Conservation (phyloP, 1,140 invertebrate species). For the Drosophila murphyi region DNA sequence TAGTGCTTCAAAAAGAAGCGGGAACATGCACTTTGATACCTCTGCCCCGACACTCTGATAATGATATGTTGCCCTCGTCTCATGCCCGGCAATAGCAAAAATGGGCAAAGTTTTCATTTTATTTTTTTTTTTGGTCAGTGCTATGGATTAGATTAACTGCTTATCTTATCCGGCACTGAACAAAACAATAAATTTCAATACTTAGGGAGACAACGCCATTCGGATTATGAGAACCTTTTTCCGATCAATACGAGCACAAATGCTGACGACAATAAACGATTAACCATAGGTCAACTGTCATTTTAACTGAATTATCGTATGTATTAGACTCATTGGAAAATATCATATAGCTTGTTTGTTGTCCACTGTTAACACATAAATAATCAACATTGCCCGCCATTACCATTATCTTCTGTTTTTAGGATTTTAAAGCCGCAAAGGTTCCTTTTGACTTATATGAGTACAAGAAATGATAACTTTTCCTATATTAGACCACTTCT, state of each 20-base stretch:
- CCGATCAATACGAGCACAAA: background rate
- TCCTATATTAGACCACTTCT: no score
- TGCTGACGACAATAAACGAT: background rate
- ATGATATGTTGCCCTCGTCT: constrained; percentile 12
- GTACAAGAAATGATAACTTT: no score
- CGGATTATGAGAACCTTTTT: background rate
- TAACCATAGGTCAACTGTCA: background rate
- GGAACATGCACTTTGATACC: constrained; percentile 36
- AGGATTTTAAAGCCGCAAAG: no score
- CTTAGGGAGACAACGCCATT: background rate
- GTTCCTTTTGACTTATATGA: no score
- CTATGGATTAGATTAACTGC: constrained; percentile 40
- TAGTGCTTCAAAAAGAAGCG: background rate
- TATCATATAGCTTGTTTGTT: no score
- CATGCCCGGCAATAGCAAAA: constrained; percentile 9
- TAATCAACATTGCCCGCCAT: no score
- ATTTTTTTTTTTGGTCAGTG: constrained; percentile 4
- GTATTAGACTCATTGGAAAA: no score
- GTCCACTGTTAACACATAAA: no score
- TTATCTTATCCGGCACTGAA: constrained; percentile 35
- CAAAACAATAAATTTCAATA: background rate
- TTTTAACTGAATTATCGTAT: background rate
- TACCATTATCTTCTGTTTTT: no score
- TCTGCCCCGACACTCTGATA: constrained; percentile 12
- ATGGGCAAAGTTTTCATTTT: background rate